Percentiles rank a stretch among this genome's conserved stretches.
Conservation (phyloP, 2,888 invertebrate species). For the Morpho helenor region DNA sequence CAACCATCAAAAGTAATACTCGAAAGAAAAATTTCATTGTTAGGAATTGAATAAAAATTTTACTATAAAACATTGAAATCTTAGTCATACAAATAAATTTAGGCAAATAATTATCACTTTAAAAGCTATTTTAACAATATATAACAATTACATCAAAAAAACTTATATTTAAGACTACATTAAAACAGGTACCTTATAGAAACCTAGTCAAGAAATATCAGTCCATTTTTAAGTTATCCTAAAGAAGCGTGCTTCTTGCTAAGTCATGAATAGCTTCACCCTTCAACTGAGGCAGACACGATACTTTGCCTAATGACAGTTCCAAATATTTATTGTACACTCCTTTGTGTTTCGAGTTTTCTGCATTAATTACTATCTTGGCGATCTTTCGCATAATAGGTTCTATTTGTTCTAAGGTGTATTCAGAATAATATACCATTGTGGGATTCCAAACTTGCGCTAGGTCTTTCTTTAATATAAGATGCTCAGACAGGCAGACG, state of each 20-base stretch:
- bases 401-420: conserved; percentile 83
- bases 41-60: neutral
- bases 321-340: conserved; percentile 83
- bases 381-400: conserved; percentile 86
- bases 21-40: neutral
- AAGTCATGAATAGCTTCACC: conserved; percentile 54
- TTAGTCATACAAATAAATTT: no score
- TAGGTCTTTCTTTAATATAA: conserved; percentile 72
- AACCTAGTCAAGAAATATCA: conserved; percentile 28
- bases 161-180: conserved; percentile 23
- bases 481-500: conserved; percentile 83
- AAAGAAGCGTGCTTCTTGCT: conserved; percentile 26
- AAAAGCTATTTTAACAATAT: no score
- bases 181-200: conserved; percentile 30
- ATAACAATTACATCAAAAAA: conserved; percentile 30
- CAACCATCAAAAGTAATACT: no score
- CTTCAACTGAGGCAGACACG: conserved; percentile 81
- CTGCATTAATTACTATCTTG: conserved; percentile 82
- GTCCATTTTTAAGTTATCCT: conserved; percentile 18
- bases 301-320: conserved; percentile 80
- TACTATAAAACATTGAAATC: neutral
- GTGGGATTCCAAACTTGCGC: conserved; percentile 85
- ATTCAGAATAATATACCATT: conserved; percentile 87
- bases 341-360: conserved; percentile 84
- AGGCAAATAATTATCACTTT: no score